A percentile compares a stretch with the other conserved stretches of the same genome.
phyloP scores from a whole-genome alignment of 2,888 invertebrate genomes.

The Leucozona laternaria region DNA sequence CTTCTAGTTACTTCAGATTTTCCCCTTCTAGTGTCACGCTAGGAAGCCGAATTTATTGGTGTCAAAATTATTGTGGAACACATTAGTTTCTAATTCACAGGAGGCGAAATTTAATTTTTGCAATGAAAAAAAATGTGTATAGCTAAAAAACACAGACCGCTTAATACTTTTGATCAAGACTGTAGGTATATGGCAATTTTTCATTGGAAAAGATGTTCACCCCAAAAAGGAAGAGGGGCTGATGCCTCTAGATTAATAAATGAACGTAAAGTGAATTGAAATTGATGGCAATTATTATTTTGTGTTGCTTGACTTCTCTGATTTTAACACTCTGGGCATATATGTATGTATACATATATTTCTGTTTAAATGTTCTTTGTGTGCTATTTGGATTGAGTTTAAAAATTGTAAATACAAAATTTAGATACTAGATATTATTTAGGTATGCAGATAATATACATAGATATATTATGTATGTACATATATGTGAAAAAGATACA shows the following conservation, averaged over 20 bases:
- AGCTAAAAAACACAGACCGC: not conserved
- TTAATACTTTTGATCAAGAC: not conserved
- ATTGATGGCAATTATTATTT: conserved; percentile 61
- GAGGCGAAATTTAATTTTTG: too few species aligned
- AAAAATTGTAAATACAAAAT: conserved; percentile 42
- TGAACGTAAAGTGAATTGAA: conserved; percentile 56
- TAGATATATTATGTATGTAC: not conserved
- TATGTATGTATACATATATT: not conserved
- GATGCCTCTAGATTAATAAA: not conserved
- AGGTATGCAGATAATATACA: not conserved
- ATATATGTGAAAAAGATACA: conserved; percentile 20
- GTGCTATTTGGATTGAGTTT: conserved; percentile 12
- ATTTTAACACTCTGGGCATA: conserved; percentile 37
- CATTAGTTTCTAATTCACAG: too few species aligned
- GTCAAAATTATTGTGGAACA: too few species aligned
- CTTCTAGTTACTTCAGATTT: too few species aligned
- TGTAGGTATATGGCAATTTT: not conserved
- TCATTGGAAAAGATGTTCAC: conserved; percentile 14
- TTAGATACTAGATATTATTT: conserved; percentile 66
- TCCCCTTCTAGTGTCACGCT: too few species aligned
- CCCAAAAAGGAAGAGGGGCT: conserved; percentile 12
- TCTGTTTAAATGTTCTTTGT: conserved; percentile 1
- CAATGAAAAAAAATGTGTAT: not conserved
- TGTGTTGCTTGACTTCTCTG: conserved; percentile 34
- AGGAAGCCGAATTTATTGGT: too few species aligned